Evolutionary conservation across 2,888 invertebrate species (phyloP).

Genomic region (Noctua janthe): DNA sequence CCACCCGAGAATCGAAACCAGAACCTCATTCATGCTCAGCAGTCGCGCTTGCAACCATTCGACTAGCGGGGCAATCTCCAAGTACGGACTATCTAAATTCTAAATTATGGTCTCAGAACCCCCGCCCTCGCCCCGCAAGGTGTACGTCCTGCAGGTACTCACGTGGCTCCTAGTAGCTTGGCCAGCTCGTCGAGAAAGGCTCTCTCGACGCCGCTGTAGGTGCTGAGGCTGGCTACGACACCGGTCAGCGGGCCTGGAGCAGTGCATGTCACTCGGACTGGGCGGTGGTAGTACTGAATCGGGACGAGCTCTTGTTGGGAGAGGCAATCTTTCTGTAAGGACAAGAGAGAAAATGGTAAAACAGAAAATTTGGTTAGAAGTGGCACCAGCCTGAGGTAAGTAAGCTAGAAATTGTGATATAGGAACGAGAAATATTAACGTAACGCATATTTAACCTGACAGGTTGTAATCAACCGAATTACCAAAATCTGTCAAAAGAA

Average conservation of each 20-base stretch:
- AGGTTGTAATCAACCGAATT: too few species aligned
- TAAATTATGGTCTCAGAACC: too few species aligned
- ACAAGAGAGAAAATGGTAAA: background rate
- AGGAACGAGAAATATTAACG: too few species aligned
- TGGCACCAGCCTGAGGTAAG: background rate
- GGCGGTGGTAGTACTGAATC: conserved; percentile 93
- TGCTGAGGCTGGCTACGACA: conserved; percentile 95
- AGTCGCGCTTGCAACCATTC: too few species aligned
- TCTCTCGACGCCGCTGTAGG: conserved; percentile 93
- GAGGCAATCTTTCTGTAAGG: conserved; percentile 91
- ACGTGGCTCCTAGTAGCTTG: conserved; percentile 93
- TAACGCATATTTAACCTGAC: too few species aligned
- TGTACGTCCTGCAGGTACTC: conserved; percentile 67
- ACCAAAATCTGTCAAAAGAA: too few species aligned
- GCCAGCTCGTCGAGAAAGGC: conserved; percentile 93
- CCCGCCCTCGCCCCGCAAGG: too few species aligned
- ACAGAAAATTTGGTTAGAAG: background rate
- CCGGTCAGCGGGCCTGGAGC: conserved; percentile 90
- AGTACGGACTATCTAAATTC: too few species aligned
- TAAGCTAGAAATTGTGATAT: too few species aligned
- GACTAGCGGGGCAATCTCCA: too few species aligned
- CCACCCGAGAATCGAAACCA: too few species aligned
- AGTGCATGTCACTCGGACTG: conserved; percentile 87
- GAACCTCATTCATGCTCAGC: too few species aligned
- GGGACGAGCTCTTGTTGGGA: conserved; percentile 90